Conservation (phyloP, 2,113 vertebrate species). For the Nansenia antarctica region DNA sequence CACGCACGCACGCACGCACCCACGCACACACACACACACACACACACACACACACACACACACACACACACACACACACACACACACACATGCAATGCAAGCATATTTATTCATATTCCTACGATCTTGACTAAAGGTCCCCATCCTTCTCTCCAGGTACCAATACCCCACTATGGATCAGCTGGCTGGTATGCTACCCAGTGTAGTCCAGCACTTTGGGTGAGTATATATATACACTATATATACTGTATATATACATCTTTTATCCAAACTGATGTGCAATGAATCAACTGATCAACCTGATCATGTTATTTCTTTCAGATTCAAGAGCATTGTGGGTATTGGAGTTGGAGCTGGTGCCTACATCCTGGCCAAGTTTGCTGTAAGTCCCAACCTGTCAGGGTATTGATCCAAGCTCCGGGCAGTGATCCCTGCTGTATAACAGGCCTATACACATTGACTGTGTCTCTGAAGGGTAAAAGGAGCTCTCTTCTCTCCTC, state of each 20-base stretch:
- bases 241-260: too few relatives aligned
- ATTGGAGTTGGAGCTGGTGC: constrained; percentile 95
- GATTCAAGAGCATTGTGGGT: constrained; percentile 95
- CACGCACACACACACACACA: neutral
- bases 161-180: constrained; percentile 98
- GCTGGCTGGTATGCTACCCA: constrained; percentile 93
- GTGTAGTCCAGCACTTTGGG: constrained; percentile 95
- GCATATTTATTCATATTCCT: too few relatives aligned
- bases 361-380: constrained; percentile 93
- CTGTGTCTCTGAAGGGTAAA: too few relatives aligned
- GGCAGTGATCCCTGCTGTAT: neutral
- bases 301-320: constrained; percentile 42
- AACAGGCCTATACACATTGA: neutral
- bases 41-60: neutral
- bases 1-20: neutral
- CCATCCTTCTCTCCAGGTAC: constrained; percentile 77
- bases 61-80: neutral
- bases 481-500: neutral
- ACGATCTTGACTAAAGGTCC: neutral
- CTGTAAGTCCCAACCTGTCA: constrained; percentile 78
- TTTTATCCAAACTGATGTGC: too few relatives aligned
- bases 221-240: too few relatives aligned
- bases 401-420: neutral
- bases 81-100: neutral
- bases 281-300: neutral